Evolutionary conservation across 2,797 vertebrate genomes (phyloP).

Genomic region (Molossus molossus): DNA sequence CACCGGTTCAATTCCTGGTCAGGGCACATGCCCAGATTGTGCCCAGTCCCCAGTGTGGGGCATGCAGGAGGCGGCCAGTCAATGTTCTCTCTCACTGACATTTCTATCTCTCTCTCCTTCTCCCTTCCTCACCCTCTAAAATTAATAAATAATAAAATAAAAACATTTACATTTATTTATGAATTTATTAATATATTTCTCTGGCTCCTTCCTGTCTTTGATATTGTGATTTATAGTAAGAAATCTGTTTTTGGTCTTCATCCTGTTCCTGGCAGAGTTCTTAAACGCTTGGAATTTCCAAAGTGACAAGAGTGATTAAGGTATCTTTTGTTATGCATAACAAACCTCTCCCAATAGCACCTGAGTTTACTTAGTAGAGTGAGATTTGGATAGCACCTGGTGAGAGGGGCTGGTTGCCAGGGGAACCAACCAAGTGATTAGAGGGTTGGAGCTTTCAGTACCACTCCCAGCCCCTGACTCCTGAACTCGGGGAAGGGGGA

Average conservation of each 20-base stretch:
- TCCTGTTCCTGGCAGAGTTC: neutral
- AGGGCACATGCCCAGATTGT: no score
- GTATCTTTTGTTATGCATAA: neutral
- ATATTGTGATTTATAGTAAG: neutral
- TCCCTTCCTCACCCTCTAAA: no score
- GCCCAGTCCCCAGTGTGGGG: no score
- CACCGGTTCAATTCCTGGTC: no score
- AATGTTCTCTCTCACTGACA: no score
- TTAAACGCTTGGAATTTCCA: neutral
- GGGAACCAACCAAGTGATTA: neutral
- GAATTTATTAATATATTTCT: no score
- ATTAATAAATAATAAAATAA: no score
- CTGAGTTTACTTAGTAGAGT: neutral
- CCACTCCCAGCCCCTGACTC: accelerated
- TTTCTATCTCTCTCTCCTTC: no score
- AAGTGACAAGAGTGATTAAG: neutral
- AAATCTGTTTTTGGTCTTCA: neutral
- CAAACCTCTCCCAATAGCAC: neutral
- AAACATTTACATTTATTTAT: no score
- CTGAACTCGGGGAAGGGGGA: neutral
- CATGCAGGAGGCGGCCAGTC: no score
- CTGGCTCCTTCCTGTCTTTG: neutral
- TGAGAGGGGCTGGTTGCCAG: neutral
- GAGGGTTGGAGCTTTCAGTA: neutral
- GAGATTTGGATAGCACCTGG: neutral